Percentiles rank a stretch among this genome's conserved stretches.
Evolutionary conservation across 2,797 vertebrate species (phyloP).

Genomic region (Leptatherina wallacei): DNA sequence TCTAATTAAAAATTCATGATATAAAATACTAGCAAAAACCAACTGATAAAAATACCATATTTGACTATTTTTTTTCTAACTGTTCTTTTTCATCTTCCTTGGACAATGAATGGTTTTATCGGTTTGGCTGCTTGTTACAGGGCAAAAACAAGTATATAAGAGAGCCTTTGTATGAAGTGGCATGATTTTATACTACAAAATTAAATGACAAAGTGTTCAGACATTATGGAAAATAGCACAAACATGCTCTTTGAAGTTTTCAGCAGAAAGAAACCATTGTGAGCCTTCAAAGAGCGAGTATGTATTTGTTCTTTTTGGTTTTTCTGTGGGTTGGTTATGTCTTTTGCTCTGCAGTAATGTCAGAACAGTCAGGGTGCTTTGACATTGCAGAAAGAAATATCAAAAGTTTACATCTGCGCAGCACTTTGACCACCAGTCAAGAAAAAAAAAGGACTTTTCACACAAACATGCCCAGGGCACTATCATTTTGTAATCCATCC

Average conservation of each 20-base stretch:
- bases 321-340: slow-evolving; percentile 29
- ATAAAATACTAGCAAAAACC: slow-evolving; percentile 1
- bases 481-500: slow-evolving; percentile 44
- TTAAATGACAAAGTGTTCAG: slow-evolving; percentile 34
- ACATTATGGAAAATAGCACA: slow-evolving; percentile 43
- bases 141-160: background rate
- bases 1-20: background rate
- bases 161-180: slow-evolving; percentile 32
- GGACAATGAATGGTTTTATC: background rate
- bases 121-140: slow-evolving; percentile 13
- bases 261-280: slow-evolving; percentile 46
- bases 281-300: slow-evolving; percentile 52
- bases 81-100: background rate
- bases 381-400: slow-evolving; percentile 6
- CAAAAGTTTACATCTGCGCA: slow-evolving; percentile 23
- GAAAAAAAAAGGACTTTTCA: background rate
- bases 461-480: slow-evolving; percentile 13
- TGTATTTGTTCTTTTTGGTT: slow-evolving; percentile 35
- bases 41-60: background rate
- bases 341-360: slow-evolving; percentile 18
- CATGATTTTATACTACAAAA: slow-evolving; percentile 44
- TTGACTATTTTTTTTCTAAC: background rate
- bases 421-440: slow-evolving; percentile 28
- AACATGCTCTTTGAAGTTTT: slow-evolving; percentile 64
- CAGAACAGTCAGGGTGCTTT: background rate